Base-by-base conservation (phyloP, 2,113 vertebrate genomes). In the Parus major region DNA sequence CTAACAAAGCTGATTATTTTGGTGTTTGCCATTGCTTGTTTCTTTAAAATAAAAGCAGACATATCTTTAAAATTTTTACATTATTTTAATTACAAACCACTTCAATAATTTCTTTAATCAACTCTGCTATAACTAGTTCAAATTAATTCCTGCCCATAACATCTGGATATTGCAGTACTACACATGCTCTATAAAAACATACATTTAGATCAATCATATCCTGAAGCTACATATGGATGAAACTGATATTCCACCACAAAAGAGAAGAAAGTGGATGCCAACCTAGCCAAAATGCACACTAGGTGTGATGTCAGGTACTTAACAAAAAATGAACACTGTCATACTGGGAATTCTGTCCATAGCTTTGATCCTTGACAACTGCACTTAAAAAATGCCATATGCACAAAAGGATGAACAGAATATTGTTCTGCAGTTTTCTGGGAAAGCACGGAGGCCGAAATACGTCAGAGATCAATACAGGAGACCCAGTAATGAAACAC, bases 1-100 rank as follows among this genome's bases (percentile, higher is more conserved):
- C 68, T 93, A 91, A 66, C 47, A 88, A 80, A 90, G 71, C 29
- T 70, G 20, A 73, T 90, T 70, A 85, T 80, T 91, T 90, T 68
- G 8, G 6, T 57, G 42, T 69, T 93, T 95, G 18, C 55, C 70
- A 42, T 31, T 49, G 29, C 36, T 76, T 60, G 10, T 77, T 86
- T 56, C 49, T 36, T 85, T 50, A 76, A 68, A 91, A 93, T 28
- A 64, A 82, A 81, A 78, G 18, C 23, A 73, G 47, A 80, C 52
- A 2, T 52, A 46, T 57, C 20, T 76, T 84, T 41, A 21, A 79
- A 72, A 64, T 53, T 68, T 28, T 11, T 52, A 29, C 42, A 65
- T 82, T 78, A 21, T 60, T 93, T 68, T 82, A 72, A 84, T 80
- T 82, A 75, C 29, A 84, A 90, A 55, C 25, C 25, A 31, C 70